Percentiles rank a stretch among this genome's conserved stretches.
Evolutionary conservation across 2,797 vertebrate genomes (phyloP).

Genomic region (Xiphorhynchus erythropygius): DNA sequence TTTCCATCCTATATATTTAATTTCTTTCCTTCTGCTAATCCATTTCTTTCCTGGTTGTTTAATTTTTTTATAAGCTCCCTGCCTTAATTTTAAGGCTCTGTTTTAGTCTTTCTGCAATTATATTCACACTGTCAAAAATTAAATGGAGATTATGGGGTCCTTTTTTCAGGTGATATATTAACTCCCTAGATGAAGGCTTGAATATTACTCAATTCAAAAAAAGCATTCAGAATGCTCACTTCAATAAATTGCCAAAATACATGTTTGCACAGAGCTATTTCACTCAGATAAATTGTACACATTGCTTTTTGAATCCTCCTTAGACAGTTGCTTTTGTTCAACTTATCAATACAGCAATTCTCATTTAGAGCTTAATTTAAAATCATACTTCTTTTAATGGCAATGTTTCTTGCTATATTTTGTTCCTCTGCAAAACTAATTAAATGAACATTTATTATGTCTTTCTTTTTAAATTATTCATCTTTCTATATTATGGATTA

Average conservation of each 20-base stretch:
- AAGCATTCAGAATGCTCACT: conserved; percentile 57
- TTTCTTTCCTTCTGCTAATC: conserved; percentile 28
- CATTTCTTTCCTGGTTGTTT: conserved; percentile 51
- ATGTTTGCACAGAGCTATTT: conserved; percentile 60
- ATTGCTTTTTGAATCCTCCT: conserved; percentile 44
- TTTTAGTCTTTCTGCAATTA: conserved; percentile 69
- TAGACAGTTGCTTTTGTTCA: conserved; percentile 46
- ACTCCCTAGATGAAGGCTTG: conserved; percentile 43
- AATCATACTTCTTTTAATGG: conserved; percentile 10
- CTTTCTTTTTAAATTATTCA: neutral
- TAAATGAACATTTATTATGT: neutral
- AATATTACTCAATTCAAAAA: conserved; percentile 52
- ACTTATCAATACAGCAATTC: conserved; percentile 54
- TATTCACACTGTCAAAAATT: conserved; percentile 7
- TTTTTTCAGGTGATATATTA: conserved; percentile 62
- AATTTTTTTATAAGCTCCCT: conserved; percentile 52
- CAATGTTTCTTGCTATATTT: conserved; percentile 17
- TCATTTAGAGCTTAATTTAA: conserved; percentile 52
- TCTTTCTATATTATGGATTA: neutral
- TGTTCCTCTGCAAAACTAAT: conserved; percentile 21
- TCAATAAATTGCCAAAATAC: conserved; percentile 57
- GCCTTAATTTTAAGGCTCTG: conserved; percentile 68
- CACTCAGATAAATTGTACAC: conserved; percentile 38
- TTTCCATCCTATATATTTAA: conserved; percentile 29
- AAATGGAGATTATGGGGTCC: neutral